These are phyloP conservation scores for Lasiurus cinereus DNA, from an alignment of 2,113 vertebrate genomes.

Conservation along the genomic window DNA sequence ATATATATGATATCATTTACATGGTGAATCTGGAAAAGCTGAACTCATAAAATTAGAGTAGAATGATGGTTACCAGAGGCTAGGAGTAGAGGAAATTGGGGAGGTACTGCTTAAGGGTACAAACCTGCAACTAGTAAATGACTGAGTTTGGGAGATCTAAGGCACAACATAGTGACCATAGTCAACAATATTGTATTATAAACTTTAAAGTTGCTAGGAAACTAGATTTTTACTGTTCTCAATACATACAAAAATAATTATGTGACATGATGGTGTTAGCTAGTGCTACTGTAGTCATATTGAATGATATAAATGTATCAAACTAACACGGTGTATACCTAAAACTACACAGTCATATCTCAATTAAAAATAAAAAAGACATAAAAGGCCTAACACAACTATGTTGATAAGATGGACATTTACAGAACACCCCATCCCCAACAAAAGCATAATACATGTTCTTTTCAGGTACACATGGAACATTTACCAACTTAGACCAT, in stretches of 20 bases:
- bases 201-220: neutral
- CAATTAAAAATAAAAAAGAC: neutral
- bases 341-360: neutral
- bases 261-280: neutral
- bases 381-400: neutral
- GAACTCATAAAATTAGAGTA: neutral
- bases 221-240: neutral
- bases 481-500: neutral
- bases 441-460: constrained; percentile 40
- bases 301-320: neutral
- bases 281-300: neutral
- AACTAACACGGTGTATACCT: neutral
- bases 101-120: neutral
- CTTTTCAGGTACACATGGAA: neutral
- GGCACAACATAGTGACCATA: neutral
- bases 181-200: neutral
- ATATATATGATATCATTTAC: neutral
- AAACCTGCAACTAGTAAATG: neutral
- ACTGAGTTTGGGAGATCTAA: neutral
- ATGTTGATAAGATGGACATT: neutral
- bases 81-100: neutral
- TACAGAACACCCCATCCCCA: neutral
- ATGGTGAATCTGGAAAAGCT: neutral
- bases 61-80: neutral
- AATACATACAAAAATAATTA: neutral